Evolutionary conservation across 2,888 invertebrate species (phyloP), one percentile per base, ranked within the genome.

Genomic region (Nasonovia ribisnigri): DNA sequence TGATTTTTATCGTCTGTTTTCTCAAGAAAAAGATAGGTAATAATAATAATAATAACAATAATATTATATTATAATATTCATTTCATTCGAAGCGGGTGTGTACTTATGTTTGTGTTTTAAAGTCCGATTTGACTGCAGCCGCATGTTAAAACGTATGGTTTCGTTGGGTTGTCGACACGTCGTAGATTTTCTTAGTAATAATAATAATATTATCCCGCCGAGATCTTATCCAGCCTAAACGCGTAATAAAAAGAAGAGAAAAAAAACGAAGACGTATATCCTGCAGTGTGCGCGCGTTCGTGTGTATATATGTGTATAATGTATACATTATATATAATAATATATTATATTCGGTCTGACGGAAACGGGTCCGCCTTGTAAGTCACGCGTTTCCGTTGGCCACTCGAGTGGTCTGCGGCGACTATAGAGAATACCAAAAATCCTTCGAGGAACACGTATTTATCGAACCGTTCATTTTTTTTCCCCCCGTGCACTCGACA

Each of bases 371-470:
- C 84, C 84, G 86, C 43, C 84, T 86, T 91, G 91, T 91, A 91
- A 91, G 91, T 91, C 91, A 91, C 91, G 91, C 91, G 91, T 91
- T 86, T 91, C 91, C 86, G 91, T 91, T n/a, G 91, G 91, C 91
- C 54, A 86, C 57, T 86, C 91, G 86, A 86, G 84, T 57, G 84
- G 84, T 51, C 90, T 91, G n/a, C 54, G 43, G 36, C n/a, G 91
- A n/a, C 84, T 54, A 57, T 54, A 57, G 84, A 84, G 86, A 91
- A 91, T 86, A 86, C 86, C 91, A 51, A 57, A 90, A 86, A 91
- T 91, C 91, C 54, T 86, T 46, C 43, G 84, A 20, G 24, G 43
- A 57, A 84, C 57, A 86, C 91, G 91, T 91, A 91, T 91, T 84
- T 86, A 86, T 86, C 91, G 86, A 54, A 91, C 84, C 84, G 57